Percentiles rank a stretch among this genome's conserved stretches.
phyloP scores from a whole-genome alignment of 2,888 invertebrate genomes.

The Acholoe squamosa region DNA sequence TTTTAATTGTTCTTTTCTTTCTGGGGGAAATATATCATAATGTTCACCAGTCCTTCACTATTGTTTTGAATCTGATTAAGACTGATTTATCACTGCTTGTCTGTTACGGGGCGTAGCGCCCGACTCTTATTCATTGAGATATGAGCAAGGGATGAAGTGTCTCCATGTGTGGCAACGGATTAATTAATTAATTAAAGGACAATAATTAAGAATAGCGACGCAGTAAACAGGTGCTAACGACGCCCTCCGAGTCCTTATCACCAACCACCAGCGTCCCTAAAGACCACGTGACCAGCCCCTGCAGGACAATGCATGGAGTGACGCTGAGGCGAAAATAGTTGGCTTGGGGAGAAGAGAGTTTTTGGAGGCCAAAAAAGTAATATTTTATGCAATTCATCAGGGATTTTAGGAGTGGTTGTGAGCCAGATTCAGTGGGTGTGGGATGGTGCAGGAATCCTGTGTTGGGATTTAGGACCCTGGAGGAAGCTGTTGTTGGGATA shows the following conservation, averaged over 20 bases:
- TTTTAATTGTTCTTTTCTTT: neutral
- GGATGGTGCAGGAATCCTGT: neutral
- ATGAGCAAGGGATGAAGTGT: neutral
- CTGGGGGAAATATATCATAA: neutral
- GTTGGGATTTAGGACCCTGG: neutral
- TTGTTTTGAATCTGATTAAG: constrained; percentile 39
- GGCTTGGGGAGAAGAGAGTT: neutral
- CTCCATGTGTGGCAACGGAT: constrained; percentile 18
- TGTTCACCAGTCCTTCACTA: neutral
- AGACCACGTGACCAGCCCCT: constrained; percentile 39
- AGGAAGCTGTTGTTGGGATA: neutral
- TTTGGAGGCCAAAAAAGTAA: neutral
- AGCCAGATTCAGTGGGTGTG: neutral
- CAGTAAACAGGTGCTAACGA: constrained; percentile 55
- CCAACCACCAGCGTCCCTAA: constrained; percentile 32
- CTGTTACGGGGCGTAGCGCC: neutral
- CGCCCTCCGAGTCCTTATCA: neutral
- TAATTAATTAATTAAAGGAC: constrained; percentile 59
- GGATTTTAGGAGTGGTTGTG: neutral
- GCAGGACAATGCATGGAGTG: neutral
- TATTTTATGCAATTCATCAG: constrained; percentile 21
- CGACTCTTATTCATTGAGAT: constrained; percentile 23
- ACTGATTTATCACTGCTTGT: neutral
- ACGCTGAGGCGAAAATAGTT: too few relatives aligned
- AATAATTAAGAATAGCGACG: constrained; percentile 51